These are phyloP conservation scores for Anoplius nigerrimus DNA, from an alignment of 2,888 invertebrate genomes.

Conservation along the genomic window DNA sequence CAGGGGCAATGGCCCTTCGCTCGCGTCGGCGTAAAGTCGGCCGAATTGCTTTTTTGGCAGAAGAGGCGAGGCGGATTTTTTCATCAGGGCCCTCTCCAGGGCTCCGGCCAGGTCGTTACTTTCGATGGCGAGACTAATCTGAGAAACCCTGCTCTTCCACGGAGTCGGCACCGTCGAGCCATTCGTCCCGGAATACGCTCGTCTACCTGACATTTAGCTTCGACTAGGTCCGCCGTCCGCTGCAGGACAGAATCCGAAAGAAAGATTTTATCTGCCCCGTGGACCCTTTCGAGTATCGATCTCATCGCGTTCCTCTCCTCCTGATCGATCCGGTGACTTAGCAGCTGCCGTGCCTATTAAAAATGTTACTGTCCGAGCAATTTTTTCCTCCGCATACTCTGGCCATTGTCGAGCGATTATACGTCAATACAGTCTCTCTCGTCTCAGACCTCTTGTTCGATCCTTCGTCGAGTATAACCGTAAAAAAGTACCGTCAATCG, in stretches of 20 bases:
- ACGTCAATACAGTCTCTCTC: neutral
- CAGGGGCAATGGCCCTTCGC: too few species aligned
- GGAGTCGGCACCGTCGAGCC: neutral
- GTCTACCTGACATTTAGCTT: constrained; percentile 69
- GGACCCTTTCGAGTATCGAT: constrained; percentile 63
- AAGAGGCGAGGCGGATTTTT: constrained; percentile 11
- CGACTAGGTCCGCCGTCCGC: constrained; percentile 49
- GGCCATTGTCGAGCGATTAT: too few species aligned
- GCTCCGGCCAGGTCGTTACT: too few species aligned
- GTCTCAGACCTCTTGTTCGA: constrained; percentile 9
- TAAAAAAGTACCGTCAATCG: too few species aligned
- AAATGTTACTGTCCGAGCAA: constrained; percentile 32
- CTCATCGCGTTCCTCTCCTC: constrained; percentile 22
- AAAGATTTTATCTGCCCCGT: constrained; percentile 67
- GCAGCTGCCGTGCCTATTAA: constrained; percentile 51
- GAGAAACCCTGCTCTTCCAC: constrained; percentile 48
- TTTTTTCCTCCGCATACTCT: constrained; percentile 10
- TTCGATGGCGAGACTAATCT: constrained; percentile 3
- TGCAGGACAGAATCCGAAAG: constrained; percentile 48
- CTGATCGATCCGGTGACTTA: constrained; percentile 21
- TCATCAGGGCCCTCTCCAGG: too few species aligned
- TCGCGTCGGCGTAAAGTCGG: neutral
- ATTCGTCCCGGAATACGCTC: constrained; percentile 39
- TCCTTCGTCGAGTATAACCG: too few species aligned
- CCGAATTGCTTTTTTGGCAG: neutral